phyloP scores from a whole-genome alignment of 2,113 vertebrate species.

The Oncorhynchus tshawytscha region DNA sequence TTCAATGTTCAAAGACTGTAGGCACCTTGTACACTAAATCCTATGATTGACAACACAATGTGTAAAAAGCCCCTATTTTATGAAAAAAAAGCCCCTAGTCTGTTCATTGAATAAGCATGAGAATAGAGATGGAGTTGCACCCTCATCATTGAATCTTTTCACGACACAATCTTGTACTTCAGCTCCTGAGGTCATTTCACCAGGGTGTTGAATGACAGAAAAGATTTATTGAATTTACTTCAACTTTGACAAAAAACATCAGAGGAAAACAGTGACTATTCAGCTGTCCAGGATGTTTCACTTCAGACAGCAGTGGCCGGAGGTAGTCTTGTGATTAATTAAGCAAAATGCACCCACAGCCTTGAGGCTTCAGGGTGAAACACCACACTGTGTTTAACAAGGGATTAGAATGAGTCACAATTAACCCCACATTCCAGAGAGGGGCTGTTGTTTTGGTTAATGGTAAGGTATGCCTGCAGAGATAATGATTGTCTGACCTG shows the following conservation, averaged over 20 bases:
- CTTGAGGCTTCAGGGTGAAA: constrained; percentile 44
- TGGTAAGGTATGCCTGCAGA: constrained; percentile 49
- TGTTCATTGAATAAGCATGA: neutral
- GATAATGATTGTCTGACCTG: constrained; percentile 67
- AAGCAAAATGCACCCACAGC: constrained; percentile 18
- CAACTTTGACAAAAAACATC: constrained; percentile 31
- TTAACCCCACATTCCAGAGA: constrained; percentile 64
- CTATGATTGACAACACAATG: neutral
- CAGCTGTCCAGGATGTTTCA: constrained; percentile 2
- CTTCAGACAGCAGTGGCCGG: constrained; percentile 21
- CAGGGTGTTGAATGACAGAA: neutral
- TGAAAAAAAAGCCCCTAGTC: neutral
- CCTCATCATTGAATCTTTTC: neutral
- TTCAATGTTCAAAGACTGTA: too few relatives aligned
- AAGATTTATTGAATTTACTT: constrained; percentile 8
- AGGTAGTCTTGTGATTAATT: constrained; percentile 15
- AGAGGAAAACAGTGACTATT: constrained; percentile 37
- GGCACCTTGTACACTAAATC: neutral
- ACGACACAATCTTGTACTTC: neutral
- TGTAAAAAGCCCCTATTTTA: neutral
- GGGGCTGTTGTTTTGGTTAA: constrained; percentile 56
- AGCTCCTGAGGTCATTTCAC: constrained; percentile 1
- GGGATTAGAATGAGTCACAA: constrained; percentile 65
- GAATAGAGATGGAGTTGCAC: neutral
- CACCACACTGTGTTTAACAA: constrained; percentile 39